A percentile compares a stretch with the other conserved stretches of the same genome.
Conservation (phyloP, 2,113 vertebrate genomes). For the Alligator sinensis region DNA sequence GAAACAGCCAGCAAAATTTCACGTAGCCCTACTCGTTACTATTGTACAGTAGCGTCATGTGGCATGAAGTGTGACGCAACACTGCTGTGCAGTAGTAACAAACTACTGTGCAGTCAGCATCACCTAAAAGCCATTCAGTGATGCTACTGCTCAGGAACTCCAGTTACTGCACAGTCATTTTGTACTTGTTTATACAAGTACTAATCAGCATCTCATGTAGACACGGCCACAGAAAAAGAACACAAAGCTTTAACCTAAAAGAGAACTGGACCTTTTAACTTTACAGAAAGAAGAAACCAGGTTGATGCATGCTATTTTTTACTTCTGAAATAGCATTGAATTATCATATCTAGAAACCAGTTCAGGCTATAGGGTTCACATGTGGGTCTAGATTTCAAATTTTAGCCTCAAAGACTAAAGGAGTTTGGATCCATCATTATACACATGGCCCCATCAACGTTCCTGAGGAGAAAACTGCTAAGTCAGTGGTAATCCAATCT, state of each 20-base stretch:
- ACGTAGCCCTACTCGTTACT: too few species aligned
- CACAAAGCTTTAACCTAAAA: neutral
- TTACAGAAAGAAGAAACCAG: neutral
- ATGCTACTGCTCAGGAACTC: neutral
- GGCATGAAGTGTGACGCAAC: too few species aligned
- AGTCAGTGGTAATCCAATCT: too few species aligned
- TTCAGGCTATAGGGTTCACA: neutral
- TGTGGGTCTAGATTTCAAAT: neutral
- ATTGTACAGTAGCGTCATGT: too few species aligned
- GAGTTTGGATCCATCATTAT: neutral
- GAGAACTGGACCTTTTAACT: neutral
- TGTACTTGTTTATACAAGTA: neutral
- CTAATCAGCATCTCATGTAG: neutral
- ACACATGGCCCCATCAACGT: neutral
- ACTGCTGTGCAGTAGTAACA: too few species aligned
- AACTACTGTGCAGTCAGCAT: too few species aligned
- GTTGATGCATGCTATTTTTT: neutral
- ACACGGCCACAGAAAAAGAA: too few species aligned
- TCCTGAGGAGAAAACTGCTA: neutral
- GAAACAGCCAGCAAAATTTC: too few species aligned
- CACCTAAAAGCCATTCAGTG: too few species aligned
- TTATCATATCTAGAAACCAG: neutral
- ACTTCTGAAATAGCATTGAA: neutral
- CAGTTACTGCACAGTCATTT: neutral
- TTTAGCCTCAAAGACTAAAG: fast-evolving